Evolutionary conservation across 1,140 invertebrate species (phyloP), one percentile per base, ranked within the genome.

Genomic region (Ladona fulva): DNA sequence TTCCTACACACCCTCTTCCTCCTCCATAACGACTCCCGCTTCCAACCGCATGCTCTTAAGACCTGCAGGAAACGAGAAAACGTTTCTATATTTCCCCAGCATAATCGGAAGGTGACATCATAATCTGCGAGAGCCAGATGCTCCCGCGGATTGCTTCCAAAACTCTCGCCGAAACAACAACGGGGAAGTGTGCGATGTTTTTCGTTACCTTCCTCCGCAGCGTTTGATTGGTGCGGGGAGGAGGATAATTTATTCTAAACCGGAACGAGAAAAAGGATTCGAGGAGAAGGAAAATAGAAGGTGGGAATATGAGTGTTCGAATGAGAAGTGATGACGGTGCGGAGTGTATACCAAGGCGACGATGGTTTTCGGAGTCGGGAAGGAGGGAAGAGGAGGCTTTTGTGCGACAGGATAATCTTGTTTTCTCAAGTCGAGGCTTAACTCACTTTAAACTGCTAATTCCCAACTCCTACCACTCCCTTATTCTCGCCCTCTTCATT

Each of bases 391-490:
- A 66, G 16, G 5, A 66, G 52, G 52, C 52, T 66, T 22, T 66
- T 16, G 52, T 66, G 52, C 52, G 52, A 66, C 52, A 12, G 52
- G 52, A 66, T 66, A 66, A 66, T 66, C 52, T 66, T 66, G n/a
- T 66, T 66, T 66, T 66, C 52, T 66, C 52, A 66, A 66, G 52
- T 19, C 52, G 52, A 22, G 52, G 52, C 52, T 66, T 66, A 66
- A 66, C n/a, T 66, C 52, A 66, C 52, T 66, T 66, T 66, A 66
- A 66, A 66, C 52, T 66, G 52, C 52, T 66, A 66, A 66, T 66
- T 66, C 52, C 12, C 16, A 22, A 16, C 52, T 66, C 29, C 29
- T 12, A 3, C 16, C 1, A 16, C 52, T 66, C 29, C 29, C 8
- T 37, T 37, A 37, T 37, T 37, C 29, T 37, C 29, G 29, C 29